Conservation (phyloP, 2,888 invertebrate species). For the Hedya salicella region DNA sequence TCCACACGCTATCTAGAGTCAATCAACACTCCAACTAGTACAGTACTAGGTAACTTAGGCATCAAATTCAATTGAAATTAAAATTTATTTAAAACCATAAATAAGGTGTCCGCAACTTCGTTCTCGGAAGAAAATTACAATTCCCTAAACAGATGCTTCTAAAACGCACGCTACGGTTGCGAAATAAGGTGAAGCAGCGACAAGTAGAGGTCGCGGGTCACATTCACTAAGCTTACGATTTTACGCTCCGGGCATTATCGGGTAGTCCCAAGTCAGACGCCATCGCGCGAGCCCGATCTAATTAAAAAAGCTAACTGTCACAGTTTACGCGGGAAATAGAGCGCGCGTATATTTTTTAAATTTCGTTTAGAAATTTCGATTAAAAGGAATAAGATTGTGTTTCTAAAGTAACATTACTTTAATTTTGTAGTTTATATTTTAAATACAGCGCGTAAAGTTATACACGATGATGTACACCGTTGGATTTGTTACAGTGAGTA, state of each 20-base stretch:
- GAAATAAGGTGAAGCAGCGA: slow-evolving; percentile 33
- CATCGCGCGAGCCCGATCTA: neutral
- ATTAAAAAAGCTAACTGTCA: neutral
- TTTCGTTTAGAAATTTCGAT: neutral
- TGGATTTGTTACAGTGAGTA: neutral
- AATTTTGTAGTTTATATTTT: neutral
- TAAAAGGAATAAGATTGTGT: too few relatives aligned
- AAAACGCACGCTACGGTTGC: slow-evolving; percentile 37
- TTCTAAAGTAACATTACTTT: neutral
- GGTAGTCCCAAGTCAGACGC: neutral
- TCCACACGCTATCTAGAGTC: too few relatives aligned
- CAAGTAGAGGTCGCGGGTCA: slow-evolving; percentile 32
- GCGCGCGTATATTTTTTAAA: neutral
- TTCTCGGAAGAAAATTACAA: too few relatives aligned
- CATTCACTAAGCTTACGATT: neutral
- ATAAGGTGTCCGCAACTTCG: too few relatives aligned
- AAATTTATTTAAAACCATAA: too few relatives aligned
- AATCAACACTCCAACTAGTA: too few relatives aligned
- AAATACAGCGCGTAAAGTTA: neutral
- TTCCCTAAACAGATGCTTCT: neutral
- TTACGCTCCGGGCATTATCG: neutral
- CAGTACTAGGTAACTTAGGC: too few relatives aligned
- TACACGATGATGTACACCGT: neutral
- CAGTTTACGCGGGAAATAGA: neutral
- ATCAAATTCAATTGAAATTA: too few relatives aligned